These are phyloP conservation scores for Acronicta aceris DNA, from an alignment of 2,888 invertebrate genomes.

Conservation along the genomic window DNA sequence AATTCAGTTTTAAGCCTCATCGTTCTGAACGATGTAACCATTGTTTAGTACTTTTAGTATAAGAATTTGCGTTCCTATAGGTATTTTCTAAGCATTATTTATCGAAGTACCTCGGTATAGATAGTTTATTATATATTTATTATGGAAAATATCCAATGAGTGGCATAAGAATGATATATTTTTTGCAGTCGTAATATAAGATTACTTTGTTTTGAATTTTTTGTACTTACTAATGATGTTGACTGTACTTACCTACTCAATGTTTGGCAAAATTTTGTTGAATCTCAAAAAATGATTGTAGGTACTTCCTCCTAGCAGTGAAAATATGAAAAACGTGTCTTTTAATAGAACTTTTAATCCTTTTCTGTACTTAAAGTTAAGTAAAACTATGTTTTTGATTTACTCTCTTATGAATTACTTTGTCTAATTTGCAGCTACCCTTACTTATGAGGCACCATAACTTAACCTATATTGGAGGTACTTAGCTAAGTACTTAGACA, in stretches of 20 bases:
- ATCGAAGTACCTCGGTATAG: constrained; percentile 68
- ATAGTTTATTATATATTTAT: constrained; percentile 28
- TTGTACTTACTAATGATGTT: constrained; percentile 22
- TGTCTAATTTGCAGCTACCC: constrained; percentile 22
- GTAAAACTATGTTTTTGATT: constrained; percentile 17
- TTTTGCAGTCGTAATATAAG: constrained; percentile 21
- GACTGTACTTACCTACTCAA: constrained; percentile 38
- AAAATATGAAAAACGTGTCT: neutral
- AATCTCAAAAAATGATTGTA: constrained; percentile 27
- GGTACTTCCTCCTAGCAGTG: constrained; percentile 12
- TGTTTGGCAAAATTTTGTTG: constrained; percentile 12
- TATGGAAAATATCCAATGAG: constrained; percentile 8
- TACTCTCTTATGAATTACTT: neutral
- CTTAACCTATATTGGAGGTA: constrained; percentile 71
- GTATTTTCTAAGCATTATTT: constrained; percentile 66
- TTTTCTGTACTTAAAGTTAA: constrained; percentile 50
- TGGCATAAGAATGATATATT: constrained; percentile 18
- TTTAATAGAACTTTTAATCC: neutral
- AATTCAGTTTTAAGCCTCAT: constrained; percentile 27
- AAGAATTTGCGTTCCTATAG: constrained; percentile 82
- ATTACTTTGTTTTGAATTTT: constrained; percentile 12
- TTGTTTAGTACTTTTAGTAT: constrained; percentile 49
- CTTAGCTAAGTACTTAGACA: constrained; percentile 71
- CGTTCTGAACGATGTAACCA: constrained; percentile 38
- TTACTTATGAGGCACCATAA: constrained; percentile 37